Conservation (phyloP, 2,797 vertebrate species). For the Dicrostonyx torquatus region DNA sequence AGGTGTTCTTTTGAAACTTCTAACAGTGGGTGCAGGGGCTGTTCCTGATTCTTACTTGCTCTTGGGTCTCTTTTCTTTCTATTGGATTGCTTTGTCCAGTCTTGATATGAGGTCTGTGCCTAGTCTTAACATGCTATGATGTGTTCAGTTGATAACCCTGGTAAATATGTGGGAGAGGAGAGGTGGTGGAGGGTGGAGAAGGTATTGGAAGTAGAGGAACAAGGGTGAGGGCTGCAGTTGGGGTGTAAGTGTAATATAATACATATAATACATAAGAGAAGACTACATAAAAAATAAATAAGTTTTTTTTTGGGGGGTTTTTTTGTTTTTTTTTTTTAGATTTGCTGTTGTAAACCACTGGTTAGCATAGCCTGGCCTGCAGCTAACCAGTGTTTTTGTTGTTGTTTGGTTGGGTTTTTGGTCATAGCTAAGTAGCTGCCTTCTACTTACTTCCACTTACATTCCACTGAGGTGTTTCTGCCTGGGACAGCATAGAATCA, state of each 20-base stretch:
- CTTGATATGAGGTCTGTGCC: background rate
- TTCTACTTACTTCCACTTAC: conserved; percentile 74
- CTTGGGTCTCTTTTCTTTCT: background rate
- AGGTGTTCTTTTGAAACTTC: background rate
- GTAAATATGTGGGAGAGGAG: background rate
- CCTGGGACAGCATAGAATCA: background rate
- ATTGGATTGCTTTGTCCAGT: background rate
- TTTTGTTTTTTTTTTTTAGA: too few relatives aligned
- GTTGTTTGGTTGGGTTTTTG: too few relatives aligned
- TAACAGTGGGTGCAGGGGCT: background rate
- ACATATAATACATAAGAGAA: background rate
- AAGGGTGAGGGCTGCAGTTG: background rate
- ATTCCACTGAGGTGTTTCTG: conserved; percentile 52
- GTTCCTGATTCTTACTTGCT: background rate
- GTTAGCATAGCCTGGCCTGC: background rate
- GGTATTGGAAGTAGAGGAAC: background rate
- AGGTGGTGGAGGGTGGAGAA: background rate
- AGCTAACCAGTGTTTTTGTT: too few relatives aligned
- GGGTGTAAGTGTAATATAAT: background rate
- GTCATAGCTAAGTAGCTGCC: conserved; percentile 57
- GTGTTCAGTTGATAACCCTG: background rate
- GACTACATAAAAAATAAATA: background rate
- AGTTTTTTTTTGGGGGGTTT: too few relatives aligned
- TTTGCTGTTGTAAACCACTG: conserved; percentile 62
- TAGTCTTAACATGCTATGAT: background rate